Base-by-base conservation (phyloP, 2,113 vertebrate genomes). In the Syrmaticus mikado region DNA sequence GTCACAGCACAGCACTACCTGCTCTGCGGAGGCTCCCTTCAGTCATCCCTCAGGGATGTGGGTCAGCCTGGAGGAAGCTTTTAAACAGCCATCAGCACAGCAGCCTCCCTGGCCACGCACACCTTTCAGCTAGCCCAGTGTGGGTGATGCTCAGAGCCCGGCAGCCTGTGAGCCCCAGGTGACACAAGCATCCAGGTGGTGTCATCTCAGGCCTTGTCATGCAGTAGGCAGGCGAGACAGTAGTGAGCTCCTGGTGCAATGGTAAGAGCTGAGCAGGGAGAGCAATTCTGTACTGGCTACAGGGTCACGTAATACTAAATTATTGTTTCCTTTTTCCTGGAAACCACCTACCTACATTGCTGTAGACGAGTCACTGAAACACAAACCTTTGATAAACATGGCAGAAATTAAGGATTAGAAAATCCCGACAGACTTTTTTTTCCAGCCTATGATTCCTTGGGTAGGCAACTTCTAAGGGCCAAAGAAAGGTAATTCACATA, bases 231-330 rank as follows among this genome's bases (percentile, higher is more conserved):
- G 38, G 40, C 6, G 1, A 32, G 64, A 18, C 1, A 2, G 67
- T 18, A 53, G 78, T 66, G 4, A 7, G 4, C 2, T 45, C 36
- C 40, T 3, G 0, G 36, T 0, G 1, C 4, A 46, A 34, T 0
- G 24, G 17, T 0, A 3, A 3, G 43, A 79, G 72, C 43, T n/a
- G 0, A 1, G 62, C 57, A 36, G 1, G 0, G 58, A 7, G 8
- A 64, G 52, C 0, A 0, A 61, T 41, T 70, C 60, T 4, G 10
- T 1, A 43, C 28, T 11, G 19, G 40, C 22, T 74, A 40, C 2
- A 8, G 8, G 0, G 8, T 45, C 74, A 36, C 1, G 0, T 43
- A 57, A 46, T 24, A 43, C 20, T 30, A 16, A 1, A 40, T 30
- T 43, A 7, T 21, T 66, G 28, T 32, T 70, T 68, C 22, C 48